Conservation (phyloP, 2,888 invertebrate species). For the Clunio marinus region DNA sequence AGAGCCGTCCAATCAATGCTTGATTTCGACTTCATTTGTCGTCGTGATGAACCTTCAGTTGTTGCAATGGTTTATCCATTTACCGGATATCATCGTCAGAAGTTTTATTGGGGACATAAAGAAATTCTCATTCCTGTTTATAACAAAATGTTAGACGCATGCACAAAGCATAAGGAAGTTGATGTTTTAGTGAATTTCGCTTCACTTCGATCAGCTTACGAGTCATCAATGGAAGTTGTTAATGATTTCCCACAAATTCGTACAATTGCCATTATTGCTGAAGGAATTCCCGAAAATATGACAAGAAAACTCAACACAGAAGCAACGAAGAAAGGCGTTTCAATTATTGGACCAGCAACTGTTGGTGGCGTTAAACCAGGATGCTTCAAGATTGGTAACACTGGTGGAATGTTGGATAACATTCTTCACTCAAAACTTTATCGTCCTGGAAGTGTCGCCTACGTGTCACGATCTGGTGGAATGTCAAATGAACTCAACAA, state of each 20-base stretch:
- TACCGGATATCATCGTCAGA: constrained; percentile 97
- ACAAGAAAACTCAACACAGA: constrained; percentile 86
- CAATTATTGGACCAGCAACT: constrained; percentile 89
- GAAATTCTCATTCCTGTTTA: constrained; percentile 92
- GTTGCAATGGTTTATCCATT: constrained; percentile 79
- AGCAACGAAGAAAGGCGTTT: constrained; percentile 77
- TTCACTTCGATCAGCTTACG: constrained; percentile 93
- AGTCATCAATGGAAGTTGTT: constrained; percentile 92
- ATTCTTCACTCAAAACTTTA: constrained; percentile 96
- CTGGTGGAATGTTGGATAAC: constrained; percentile 99
- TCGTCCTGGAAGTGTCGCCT: constrained; percentile 93
- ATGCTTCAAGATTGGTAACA: constrained; percentile 98
- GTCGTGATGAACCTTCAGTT: constrained; percentile 43
- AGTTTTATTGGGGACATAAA: constrained; percentile 99
- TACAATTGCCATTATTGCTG: constrained; percentile 97
- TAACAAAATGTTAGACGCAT: constrained; percentile 95
- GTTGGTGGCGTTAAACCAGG: constrained; percentile 98
- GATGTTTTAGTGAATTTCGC: constrained; percentile 97
- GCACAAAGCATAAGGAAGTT: constrained; percentile 90
- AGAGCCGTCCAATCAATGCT: constrained; percentile 76
- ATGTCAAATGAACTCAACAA: constrained; percentile 99
- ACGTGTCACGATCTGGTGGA: constrained; percentile 97
- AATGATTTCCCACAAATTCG: constrained; percentile 84
- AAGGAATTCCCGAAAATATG: constrained; percentile 98
- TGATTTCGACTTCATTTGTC: constrained; percentile 52